Conservation (phyloP, 2,797 vertebrate species). For the Alectoris magna region DNA sequence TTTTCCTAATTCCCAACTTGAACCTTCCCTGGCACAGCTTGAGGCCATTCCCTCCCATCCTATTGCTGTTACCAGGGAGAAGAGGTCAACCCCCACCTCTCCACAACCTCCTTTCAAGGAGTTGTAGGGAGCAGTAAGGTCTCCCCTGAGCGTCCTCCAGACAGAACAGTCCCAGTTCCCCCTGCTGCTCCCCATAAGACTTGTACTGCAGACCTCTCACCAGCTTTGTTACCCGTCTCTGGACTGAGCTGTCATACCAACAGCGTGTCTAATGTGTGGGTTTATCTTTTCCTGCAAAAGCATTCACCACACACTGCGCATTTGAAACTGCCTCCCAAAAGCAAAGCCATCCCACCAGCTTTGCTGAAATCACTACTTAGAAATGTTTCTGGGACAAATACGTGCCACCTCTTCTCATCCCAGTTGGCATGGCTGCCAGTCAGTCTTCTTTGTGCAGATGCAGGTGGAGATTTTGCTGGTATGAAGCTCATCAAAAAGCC, state of each 20-base stretch:
- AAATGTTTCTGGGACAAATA: not conserved
- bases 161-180: too few species aligned
- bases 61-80: too few species aligned
- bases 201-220: too few species aligned
- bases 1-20: too few species aligned
- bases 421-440: not conserved
- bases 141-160: too few species aligned
- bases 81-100: too few species aligned
- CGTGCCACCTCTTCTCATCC: not conserved
- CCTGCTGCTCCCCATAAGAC: too few species aligned
- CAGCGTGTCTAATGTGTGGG: not conserved
- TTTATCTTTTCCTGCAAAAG: not conserved
- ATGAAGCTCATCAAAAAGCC: not conserved
- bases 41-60: too few species aligned
- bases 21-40: too few species aligned
- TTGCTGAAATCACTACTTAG: not conserved
- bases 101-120: too few species aligned
- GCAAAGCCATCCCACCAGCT: not conserved
- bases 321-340: not conserved
- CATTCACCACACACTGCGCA: accelerated
- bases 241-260: not conserved
- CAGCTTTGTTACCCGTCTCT: too few species aligned
- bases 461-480: not conserved
- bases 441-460: not conserved
- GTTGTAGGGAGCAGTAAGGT: too few species aligned